These are phyloP conservation scores for Ovis canadensis DNA, from an alignment of 2,113 vertebrate genomes.

Conservation along the genomic window DNA sequence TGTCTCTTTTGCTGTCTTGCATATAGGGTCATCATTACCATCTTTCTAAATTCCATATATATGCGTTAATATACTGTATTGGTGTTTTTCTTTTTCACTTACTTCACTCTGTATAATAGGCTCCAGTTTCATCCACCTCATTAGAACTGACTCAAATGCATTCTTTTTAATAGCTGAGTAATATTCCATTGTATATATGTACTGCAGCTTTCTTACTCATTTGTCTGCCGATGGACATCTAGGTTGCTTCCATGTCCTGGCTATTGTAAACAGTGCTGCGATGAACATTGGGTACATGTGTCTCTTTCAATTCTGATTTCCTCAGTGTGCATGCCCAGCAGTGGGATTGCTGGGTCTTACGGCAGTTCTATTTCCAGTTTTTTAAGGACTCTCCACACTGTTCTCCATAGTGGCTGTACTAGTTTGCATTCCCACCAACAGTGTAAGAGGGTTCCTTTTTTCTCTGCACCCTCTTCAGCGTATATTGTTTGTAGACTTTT, in stretches of 20 bases:
- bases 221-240: accelerated
- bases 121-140: background rate
- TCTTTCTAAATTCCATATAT: background rate
- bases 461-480: background rate
- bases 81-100: background rate
- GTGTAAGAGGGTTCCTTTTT: background rate
- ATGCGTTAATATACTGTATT: background rate
- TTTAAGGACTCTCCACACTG: background rate
- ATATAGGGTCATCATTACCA: background rate
- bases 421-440: background rate
- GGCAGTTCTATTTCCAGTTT: background rate
- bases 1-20: background rate
- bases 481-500: background rate
- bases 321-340: background rate
- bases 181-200: background rate
- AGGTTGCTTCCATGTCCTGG: background rate
- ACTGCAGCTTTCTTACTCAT: background rate
- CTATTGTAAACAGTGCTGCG: background rate
- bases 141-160: background rate
- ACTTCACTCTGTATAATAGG: background rate
- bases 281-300: background rate
- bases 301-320: background rate
- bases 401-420: background rate
- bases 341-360: background rate
- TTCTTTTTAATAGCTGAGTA: background rate